These are phyloP conservation scores for Sprattus sprattus DNA, from an alignment of 2,113 vertebrate species.

Conservation along the genomic window DNA sequence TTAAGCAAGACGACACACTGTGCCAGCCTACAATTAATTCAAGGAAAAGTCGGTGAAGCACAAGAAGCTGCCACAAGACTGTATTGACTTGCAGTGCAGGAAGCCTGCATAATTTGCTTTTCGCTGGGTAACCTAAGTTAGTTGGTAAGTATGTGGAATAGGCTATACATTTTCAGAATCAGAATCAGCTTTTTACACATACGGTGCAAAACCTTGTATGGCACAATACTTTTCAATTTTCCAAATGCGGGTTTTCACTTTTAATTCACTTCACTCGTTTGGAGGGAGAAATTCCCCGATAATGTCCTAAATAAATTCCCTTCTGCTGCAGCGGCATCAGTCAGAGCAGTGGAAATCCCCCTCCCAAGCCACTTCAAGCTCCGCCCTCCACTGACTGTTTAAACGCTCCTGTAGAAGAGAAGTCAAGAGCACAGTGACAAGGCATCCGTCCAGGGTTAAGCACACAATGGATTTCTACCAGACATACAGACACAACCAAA, in stretches of 20 bases:
- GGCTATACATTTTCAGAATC: no score
- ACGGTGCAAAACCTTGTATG: background rate
- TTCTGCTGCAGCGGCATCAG: slow-evolving; percentile 17
- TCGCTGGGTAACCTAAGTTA: slow-evolving; percentile 20
- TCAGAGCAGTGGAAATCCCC: slow-evolving; percentile 73
- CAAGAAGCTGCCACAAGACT: no score
- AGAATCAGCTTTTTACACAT: no score
- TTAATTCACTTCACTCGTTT: slow-evolving; percentile 27
- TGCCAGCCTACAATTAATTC: no score
- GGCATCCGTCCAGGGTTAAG: slow-evolving; percentile 19
- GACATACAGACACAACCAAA: slow-evolving; percentile 57
- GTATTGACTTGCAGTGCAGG: no score
- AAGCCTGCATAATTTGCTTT: no score
- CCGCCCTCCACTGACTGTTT: slow-evolving; percentile 52
- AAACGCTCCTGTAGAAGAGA: slow-evolving; percentile 18
- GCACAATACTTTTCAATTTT: slow-evolving; percentile 5
- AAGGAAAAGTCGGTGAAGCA: no score
- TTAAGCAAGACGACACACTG: no score
- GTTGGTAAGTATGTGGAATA: background rate
- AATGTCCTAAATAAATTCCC: slow-evolving; percentile 40
- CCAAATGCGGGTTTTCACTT: slow-evolving; percentile 15
- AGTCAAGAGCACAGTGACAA: slow-evolving; percentile 18
- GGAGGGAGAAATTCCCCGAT: slow-evolving; percentile 30
- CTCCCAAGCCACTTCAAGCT: slow-evolving; percentile 52
- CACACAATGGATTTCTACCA: slow-evolving; percentile 63